phyloP scores from a whole-genome alignment of 2,113 vertebrate genomes.

The Colossoma macropomum region DNA sequence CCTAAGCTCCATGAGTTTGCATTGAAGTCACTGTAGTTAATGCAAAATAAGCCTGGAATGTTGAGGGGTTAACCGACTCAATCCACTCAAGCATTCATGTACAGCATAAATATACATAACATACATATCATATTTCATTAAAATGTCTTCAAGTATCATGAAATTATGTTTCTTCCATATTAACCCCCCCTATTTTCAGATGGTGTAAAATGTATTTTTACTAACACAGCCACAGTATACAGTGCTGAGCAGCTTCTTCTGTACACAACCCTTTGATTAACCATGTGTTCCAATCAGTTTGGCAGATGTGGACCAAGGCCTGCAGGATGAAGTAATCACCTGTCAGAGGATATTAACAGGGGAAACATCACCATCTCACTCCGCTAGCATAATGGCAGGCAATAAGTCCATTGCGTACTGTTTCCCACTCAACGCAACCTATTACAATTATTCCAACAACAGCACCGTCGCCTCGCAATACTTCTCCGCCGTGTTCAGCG shows the following conservation, averaged over 20 bases:
- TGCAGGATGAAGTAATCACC: constrained; percentile 13
- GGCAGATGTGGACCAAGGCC: constrained; percentile 16
- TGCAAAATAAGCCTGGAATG: no score
- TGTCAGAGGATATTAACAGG: not conserved
- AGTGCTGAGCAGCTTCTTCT: not conserved
- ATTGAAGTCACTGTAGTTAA: no score
- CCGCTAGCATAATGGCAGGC: constrained; percentile 43
- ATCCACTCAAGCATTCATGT: no score
- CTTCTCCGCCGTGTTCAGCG: constrained; percentile 81
- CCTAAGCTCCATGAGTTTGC: no score
- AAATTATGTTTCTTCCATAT: no score
- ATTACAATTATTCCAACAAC: constrained; percentile 35
- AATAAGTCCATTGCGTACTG: constrained; percentile 65
- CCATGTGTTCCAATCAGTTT: not conserved
- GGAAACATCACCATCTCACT: constrained; percentile 16
- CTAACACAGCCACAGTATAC: no score
- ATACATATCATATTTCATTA: no score
- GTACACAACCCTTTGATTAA: not conserved
- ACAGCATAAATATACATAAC: no score
- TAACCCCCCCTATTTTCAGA: no score
- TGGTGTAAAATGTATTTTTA: no score
- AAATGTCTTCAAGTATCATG: no score
- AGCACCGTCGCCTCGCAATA: constrained; percentile 75
- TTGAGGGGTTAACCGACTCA: no score
- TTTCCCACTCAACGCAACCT: constrained; percentile 71